Conservation (phyloP, 2,113 vertebrate species). For the Cyphomyrus discorhynchus region DNA sequence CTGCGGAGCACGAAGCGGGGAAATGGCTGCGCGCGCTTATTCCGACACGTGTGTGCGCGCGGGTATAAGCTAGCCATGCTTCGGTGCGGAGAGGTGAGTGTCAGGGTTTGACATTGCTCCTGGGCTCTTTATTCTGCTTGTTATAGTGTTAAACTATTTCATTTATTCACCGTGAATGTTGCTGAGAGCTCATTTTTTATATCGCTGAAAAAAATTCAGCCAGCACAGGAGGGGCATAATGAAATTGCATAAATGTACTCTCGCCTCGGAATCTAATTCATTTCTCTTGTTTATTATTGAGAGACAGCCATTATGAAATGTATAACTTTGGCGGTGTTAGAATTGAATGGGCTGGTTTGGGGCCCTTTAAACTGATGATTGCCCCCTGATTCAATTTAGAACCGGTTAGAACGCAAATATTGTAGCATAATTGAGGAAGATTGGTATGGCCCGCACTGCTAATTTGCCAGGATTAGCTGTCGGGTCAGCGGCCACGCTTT, state of each 20-base stretch:
- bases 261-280: constrained; percentile 76
- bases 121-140: constrained; percentile 55
- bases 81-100: constrained; percentile 24
- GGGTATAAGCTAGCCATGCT: neutral
- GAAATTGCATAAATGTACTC: constrained; percentile 75
- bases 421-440: constrained; percentile 61
- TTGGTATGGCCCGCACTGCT: constrained; percentile 50
- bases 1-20: neutral
- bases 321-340: constrained; percentile 60
- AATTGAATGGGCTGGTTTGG: constrained; percentile 63
- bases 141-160: constrained; percentile 76
- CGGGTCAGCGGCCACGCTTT: constrained; percentile 18
- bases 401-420: constrained; percentile 63
- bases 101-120: constrained; percentile 62
- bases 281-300: constrained; percentile 77
- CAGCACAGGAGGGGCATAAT: constrained; percentile 72
- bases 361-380: constrained; percentile 65
- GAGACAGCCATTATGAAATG: constrained; percentile 74
- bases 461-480: constrained; percentile 31
- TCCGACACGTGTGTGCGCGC: neutral
- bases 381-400: constrained; percentile 67
- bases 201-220: constrained; percentile 67
- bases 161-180: constrained; percentile 71
- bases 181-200: constrained; percentile 73
- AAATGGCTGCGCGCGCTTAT: neutral